A percentile compares a stretch with the other conserved stretches of the same genome.
phyloP scores from a whole-genome alignment of 2,113 vertebrate species.

The Acanthochromis polyacanthus region DNA sequence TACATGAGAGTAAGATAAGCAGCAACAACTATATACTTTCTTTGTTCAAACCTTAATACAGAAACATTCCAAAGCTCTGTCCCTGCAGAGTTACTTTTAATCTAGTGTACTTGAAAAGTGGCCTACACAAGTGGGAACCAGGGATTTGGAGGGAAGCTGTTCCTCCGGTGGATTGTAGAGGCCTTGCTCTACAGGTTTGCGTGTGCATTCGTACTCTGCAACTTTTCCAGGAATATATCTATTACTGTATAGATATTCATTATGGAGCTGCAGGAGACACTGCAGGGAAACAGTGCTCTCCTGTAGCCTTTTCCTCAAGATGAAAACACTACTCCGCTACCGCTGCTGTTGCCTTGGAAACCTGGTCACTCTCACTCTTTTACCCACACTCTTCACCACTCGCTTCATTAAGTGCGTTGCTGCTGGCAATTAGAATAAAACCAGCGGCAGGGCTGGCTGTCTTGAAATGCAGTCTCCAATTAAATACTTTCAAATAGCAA shows the following conservation, averaged over 20 bases:
- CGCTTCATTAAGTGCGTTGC: conserved; percentile 86
- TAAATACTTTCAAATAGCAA: conserved; percentile 84
- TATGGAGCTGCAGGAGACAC: conserved; percentile 69
- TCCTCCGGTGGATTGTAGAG: conserved; percentile 47
- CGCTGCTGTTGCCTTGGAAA: conserved; percentile 85
- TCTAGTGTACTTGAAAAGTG: conserved; percentile 28
- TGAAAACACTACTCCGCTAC: conserved; percentile 83
- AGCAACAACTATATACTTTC: conserved; percentile 10
- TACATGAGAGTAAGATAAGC: conserved; percentile 18
- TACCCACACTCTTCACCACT: conserved; percentile 81
- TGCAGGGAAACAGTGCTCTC: conserved; percentile 77
- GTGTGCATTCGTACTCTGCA: conserved; percentile 43
- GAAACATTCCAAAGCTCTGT: conserved; percentile 36
- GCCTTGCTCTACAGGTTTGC: conserved; percentile 50
- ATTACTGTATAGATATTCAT: conserved; percentile 72
- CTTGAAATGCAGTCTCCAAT: conserved; percentile 85
- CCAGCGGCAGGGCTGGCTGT: conserved; percentile 83
- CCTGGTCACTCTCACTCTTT: conserved; percentile 84
- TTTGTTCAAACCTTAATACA: conserved; percentile 49
- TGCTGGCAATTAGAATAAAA: conserved; percentile 87
- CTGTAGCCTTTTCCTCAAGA: conserved; percentile 83
- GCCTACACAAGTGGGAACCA: conserved; percentile 24
- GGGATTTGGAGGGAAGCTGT: conserved; percentile 28
- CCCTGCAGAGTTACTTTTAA: conserved; percentile 59
- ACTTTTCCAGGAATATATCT: conserved; percentile 56